Base-by-base conservation (phyloP, 2,113 vertebrate species). In the Galemys pyrenaicus region DNA sequence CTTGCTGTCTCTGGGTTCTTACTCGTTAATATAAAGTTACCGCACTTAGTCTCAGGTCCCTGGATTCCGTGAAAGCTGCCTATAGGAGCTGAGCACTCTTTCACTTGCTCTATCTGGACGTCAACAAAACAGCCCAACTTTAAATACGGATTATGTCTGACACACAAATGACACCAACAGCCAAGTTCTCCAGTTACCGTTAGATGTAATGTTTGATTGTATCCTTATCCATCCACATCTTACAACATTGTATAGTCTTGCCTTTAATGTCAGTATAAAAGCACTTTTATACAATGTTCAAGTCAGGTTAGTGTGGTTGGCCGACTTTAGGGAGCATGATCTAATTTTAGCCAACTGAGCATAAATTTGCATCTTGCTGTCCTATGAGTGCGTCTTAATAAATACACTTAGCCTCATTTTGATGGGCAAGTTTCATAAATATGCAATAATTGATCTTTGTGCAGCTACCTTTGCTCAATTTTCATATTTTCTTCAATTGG, bases 351-450 rank as follows among this genome's bases (percentile, higher is more conserved):
- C 44, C 51, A 93, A 68, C 35, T 41, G 24, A 87, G 37, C 30
- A 17, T 12, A 65, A 41, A 26, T 91, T 51, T 92, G 7, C 22
- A 74, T 86, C 64, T 79, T 86, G 51, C 28, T 79, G 10, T 28
- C 39, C 1, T 28, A 17, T 56, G 19, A 65, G 30, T 74, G 5
- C 75, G 32, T 80, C 86, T 87, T 90, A 87, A 90, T 58, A 93
- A 92, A 94, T 89, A 11, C 2, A 77, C 28, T 80, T 94, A 86
- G 62, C 39, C 58, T 88, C 30, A 65, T 92, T 94, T 92, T 87
- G 73, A 85, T 79, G 26, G 24, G 44, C 77, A 78, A 26, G 16
- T 94, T 88, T 89, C 56, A 62, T 35, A 95, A 89, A 71, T 75
- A 87, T 44, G 16, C n/a, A 91, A 74, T 70, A 77, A 94, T 54